Base-by-base conservation (phyloP, 2,888 invertebrate species). In the Glomeris marginata region DNA sequence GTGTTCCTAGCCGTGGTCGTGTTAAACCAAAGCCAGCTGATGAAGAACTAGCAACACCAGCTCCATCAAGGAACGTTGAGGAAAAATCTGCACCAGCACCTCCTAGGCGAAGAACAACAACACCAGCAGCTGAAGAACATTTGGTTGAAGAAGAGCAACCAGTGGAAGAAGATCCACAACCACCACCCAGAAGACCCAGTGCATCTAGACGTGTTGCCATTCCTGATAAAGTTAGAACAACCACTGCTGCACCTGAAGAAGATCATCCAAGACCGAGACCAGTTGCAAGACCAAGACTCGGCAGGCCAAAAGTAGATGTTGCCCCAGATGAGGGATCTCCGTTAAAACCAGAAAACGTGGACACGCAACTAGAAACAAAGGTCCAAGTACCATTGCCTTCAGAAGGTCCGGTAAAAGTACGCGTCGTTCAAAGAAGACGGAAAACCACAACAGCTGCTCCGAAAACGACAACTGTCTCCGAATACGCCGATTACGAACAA, bases 361-460 rank as follows among this genome's bases (percentile, higher is more conserved):
- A 36, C 36, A 36, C 36, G 37, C 5, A 46, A 18, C 37, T 28
- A 37, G 13, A 5, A 2, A 15, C 4, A 13, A 11, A 15, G 15
- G 38, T 28, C 6, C 20, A 47, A 22, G 21, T 5, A 11, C 20
- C 22, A 20, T 2, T 15, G n/a, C 15, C 13, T 38, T 28, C 28
- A 8, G 28, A 3, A 28, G 28, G 28, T 28, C 21, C n/a, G 10
- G 21, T 20, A 2, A 15, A 28, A 5, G 20, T 16, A 6, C 5
- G 21, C 41, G 42, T 42, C 3, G 35, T 41, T n/a, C 22, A 28
- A 42, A 48, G 42, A 33, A 41, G 42, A 18, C n/a, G 33, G 42
- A 48, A 22, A 42, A n/a, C 44, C 5, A 5, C 44, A 16, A 48
- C 42, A 34, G 42, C 48, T 8, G 42, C 48, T 10, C 41, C 48